Evolutionary conservation across 2,888 invertebrate genomes (phyloP).

Genomic region (Orthosia gothica): DNA sequence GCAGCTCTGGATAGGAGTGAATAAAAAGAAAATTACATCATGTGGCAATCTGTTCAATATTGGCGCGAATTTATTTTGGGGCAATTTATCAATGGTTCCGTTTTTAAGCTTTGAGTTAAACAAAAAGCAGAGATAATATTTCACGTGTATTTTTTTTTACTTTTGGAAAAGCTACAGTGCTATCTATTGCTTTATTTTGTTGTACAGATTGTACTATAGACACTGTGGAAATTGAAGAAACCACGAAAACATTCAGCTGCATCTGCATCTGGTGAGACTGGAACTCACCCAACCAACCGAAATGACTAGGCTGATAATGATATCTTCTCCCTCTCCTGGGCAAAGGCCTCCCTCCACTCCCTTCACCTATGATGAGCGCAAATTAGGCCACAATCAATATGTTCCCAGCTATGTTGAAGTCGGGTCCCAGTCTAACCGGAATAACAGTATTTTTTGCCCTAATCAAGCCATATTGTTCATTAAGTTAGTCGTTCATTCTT

Average conservation of each 20-base stretch:
- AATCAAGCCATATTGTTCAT: too few relatives aligned
- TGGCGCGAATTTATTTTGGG: constrained; percentile 39
- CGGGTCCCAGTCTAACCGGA: too few relatives aligned
- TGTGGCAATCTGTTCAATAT: constrained; percentile 7
- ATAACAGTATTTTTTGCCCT: too few relatives aligned
- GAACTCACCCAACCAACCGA: neutral
- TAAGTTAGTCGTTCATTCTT: too few relatives aligned
- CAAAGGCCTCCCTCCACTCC: neutral
- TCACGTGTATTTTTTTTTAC: constrained; percentile 1
- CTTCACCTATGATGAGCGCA: neutral
- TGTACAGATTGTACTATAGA: neutral
- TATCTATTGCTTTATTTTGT: neutral
- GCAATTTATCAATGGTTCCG: constrained; percentile 2
- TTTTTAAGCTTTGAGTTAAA: neutral
- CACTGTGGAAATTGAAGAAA: neutral
- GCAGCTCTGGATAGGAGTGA: constrained; percentile 56
- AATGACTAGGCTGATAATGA: neutral
- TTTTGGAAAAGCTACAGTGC: constrained; percentile 5
- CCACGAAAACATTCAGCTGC: neutral
- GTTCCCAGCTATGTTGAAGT: too few relatives aligned
- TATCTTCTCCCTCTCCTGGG: neutral
- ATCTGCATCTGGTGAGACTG: neutral
- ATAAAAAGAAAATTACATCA: constrained; percentile 36
- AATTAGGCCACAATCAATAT: neutral
- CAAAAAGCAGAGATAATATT: neutral